Conservation (phyloP, 2,113 vertebrate species). For the Odocoileus hemionus region DNA sequence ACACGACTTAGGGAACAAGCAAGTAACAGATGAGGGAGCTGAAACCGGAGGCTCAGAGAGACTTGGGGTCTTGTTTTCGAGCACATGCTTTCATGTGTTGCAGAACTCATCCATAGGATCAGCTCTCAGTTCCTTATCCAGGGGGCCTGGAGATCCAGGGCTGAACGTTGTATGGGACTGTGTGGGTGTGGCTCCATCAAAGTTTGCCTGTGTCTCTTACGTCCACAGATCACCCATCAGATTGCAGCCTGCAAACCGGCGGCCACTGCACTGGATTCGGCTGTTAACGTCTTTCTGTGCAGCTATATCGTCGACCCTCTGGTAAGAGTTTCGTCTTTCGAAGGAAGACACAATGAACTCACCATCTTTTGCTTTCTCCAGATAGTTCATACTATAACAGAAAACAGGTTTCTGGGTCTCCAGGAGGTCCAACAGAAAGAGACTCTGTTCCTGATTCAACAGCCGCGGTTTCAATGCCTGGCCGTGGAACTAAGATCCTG, state of each 20-base stretch:
- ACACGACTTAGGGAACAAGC: background rate
- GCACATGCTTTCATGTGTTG: fast-evolving
- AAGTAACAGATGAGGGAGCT: too few species aligned
- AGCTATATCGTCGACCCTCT: slow-evolving; percentile 89
- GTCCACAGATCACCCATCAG: slow-evolving; percentile 85
- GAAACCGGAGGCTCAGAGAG: background rate
- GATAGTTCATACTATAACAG: fast-evolving
- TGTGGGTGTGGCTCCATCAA: background rate
- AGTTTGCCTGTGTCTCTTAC: background rate
- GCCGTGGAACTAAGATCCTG: background rate
- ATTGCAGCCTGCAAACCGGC: slow-evolving; percentile 93
- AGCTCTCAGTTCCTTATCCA: fast-evolving
- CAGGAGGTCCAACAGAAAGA: background rate
- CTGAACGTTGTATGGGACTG: background rate
- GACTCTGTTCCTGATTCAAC: background rate
- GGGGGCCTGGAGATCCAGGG: background rate
- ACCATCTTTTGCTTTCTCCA: too few species aligned
- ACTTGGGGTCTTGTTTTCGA: background rate
- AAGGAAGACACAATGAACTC: background rate
- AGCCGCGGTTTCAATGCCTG: background rate
- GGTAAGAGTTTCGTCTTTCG: slow-evolving; percentile 83
- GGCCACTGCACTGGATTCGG: slow-evolving; percentile 92
- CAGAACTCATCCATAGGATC: background rate
- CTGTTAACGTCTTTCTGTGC: slow-evolving; percentile 88
- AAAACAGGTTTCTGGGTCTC: background rate